Percentiles rank a stretch among this genome's conserved stretches.
Conservation (phyloP, 2,888 invertebrate species). For the Molanna angustata region DNA sequence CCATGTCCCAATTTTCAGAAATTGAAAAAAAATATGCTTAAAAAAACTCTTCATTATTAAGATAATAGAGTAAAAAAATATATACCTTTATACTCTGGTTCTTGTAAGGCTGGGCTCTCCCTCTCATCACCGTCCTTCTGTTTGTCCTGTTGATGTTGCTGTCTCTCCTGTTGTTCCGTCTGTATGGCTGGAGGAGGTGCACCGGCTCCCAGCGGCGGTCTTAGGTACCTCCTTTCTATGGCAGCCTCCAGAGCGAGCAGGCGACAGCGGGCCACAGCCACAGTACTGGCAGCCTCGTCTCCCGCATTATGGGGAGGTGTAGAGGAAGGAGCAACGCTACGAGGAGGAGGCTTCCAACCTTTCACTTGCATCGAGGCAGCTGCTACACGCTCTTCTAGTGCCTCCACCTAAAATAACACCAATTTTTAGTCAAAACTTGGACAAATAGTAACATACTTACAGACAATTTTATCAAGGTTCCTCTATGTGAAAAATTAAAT, state of each 20-base stretch:
- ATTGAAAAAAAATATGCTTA: too few species aligned
- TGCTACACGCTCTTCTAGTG: slow-evolving; percentile 83
- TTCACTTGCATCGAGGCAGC: slow-evolving; percentile 89
- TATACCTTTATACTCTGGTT: slow-evolving; percentile 1
- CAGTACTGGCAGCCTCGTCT: slow-evolving; percentile 54
- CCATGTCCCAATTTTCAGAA: too few species aligned
- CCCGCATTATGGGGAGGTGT: slow-evolving; percentile 34
- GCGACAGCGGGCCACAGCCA: slow-evolving; percentile 62
- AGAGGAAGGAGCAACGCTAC: slow-evolving; percentile 52
- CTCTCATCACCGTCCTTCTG: not conserved
- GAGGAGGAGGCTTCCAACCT: slow-evolving; percentile 75
- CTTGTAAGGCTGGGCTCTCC: not conserved
- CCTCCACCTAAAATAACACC: slow-evolving; percentile 63
- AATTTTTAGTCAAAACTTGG: too few species aligned
- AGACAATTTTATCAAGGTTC: too few species aligned
- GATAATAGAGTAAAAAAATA: not conserved
- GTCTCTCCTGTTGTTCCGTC: not conserved
- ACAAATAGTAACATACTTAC: too few species aligned
- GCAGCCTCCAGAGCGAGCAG: slow-evolving; percentile 82
- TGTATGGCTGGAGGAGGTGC: slow-evolving; percentile 16
- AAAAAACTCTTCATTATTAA: not conserved
- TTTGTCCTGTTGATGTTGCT: not conserved
- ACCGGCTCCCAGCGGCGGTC: slow-evolving; percentile 81
- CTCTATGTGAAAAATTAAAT: too few species aligned
- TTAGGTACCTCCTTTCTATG: slow-evolving; percentile 89